Evolutionary conservation across 2,888 invertebrate genomes (phyloP), one percentile per base, ranked within the genome.

Genomic region (Pseudococcus jackbeardsleyi): DNA sequence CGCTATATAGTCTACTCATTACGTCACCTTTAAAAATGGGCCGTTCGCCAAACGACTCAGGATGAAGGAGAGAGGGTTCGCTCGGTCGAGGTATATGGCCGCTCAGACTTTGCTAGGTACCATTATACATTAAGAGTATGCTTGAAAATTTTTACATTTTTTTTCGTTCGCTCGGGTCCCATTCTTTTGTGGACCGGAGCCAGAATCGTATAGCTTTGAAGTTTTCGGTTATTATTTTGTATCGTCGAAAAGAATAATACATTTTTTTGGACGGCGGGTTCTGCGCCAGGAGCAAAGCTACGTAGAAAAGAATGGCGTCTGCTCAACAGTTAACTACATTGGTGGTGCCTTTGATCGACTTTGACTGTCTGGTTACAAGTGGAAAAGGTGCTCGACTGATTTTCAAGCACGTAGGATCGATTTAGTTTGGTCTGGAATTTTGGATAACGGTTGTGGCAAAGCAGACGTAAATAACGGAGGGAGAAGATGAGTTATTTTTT

Each of bases 11-110:
- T 64, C 64, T 64, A 22, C 64, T 64, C 64, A 64, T 64, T 64
- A 64, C 64, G 64, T 64, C 64, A 64, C 64, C 64, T 64, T 64
- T 64, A 22, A 64, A 64, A 64, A 22, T 64, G 64, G 64, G 64
- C 64, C 64, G 8, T 64, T 64, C 22, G 64, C 64, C 64, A 64
- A 64, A 64, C 64, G 64, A 64, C 64, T 64, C 22, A 64, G 7
- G 19, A 64, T 8, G 26, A 33, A 33, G 26, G 22, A 64, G 64
- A 22, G 22, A 4, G 7, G 22, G 5, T 22, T 19, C 64, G 7
- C 19, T 64, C 64, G 59, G 59, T 17, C 17, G n/a, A 59, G 59
- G n/a, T 6, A 59, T 59, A 33, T 33, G 26, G 26, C 26, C 26
- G 26, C 64, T 4, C 0, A 64, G 64, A 64, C 64, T 64, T 5